Percentiles rank a stretch among this genome's conserved stretches.
phyloP scores from a whole-genome alignment of 2,797 vertebrate genomes.

The Protosalanx chinensis region DNA sequence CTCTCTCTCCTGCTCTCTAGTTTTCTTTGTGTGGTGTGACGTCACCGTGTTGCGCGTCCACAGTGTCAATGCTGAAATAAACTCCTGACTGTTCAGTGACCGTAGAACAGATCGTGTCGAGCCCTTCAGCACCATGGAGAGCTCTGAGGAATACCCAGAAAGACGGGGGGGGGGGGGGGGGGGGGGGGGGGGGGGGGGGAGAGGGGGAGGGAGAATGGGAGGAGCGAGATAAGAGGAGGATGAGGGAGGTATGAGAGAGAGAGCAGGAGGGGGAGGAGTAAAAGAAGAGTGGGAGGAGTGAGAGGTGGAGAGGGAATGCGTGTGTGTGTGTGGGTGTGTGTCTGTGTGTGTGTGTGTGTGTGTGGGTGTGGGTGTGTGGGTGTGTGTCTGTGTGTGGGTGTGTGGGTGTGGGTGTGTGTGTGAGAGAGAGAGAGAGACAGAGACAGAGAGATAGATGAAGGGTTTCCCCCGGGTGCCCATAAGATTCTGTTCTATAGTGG shows the following conservation, averaged over 20 bases:
- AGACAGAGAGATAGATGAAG: too few species aligned
- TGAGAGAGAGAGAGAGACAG: too few species aligned
- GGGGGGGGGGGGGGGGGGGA: neutral
- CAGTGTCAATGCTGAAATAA: slow-evolving; percentile 32
- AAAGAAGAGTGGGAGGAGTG: neutral
- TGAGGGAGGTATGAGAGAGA: neutral
- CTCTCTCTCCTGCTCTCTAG: neutral
- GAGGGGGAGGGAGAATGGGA: neutral
- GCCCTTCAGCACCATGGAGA: slow-evolving; percentile 22
- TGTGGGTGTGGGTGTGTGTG: too few species aligned
- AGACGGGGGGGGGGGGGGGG: neutral
- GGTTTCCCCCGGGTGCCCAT: too few species aligned
- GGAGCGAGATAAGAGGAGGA: neutral
- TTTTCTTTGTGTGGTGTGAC: neutral
- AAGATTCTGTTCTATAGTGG: too few species aligned
- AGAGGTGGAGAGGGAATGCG: neutral
- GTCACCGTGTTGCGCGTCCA: slow-evolving; percentile 8
- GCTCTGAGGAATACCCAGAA: neutral
- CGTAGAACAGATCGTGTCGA: slow-evolving; percentile 21
- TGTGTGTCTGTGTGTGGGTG: too few species aligned
- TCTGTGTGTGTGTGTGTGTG: too few species aligned
- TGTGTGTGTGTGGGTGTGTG: too few species aligned
- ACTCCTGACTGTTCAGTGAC: neutral
- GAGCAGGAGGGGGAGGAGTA: too few species aligned
- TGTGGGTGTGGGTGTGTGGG: too few species aligned